Conservation (phyloP, 2,888 invertebrate genomes). For the Alentia gelatinosa region DNA sequence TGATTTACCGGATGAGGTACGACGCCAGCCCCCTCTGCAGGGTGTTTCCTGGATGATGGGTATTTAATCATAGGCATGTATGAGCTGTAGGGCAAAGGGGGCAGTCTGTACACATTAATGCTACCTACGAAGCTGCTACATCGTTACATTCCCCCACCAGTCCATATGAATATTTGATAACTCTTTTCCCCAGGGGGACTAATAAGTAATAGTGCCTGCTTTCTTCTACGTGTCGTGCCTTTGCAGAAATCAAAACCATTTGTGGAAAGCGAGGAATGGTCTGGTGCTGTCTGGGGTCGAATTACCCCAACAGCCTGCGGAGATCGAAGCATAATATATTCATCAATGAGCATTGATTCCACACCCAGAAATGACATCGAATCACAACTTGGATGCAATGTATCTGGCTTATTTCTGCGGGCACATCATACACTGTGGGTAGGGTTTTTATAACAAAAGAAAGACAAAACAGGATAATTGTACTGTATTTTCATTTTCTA, state of each 20-base stretch:
- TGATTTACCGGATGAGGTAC: too few relatives aligned
- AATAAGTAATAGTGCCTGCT: neutral
- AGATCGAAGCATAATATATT: neutral
- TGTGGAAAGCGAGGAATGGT: neutral
- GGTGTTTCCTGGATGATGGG: neutral
- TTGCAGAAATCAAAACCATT: neutral
- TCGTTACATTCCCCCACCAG: neutral
- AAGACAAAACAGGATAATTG: too few relatives aligned
- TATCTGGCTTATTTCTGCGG: too few relatives aligned
- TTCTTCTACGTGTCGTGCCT: neutral
- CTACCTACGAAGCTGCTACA: neutral
- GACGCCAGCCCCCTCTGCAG: too few relatives aligned
- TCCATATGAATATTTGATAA: neutral
- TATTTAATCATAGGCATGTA: neutral
- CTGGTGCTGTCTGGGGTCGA: neutral
- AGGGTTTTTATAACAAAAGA: too few relatives aligned
- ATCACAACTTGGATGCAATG: too few relatives aligned
- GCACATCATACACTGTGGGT: too few relatives aligned
- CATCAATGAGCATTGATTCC: neutral
- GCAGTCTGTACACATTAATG: neutral
- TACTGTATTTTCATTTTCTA: too few relatives aligned
- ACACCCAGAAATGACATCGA: too few relatives aligned
- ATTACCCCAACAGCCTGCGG: neutral
- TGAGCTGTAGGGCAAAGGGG: neutral
- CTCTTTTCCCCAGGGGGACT: neutral